These are phyloP conservation scores for Mythimna impura DNA, from an alignment of 2,888 invertebrate genomes.

Conservation along the genomic window DNA sequence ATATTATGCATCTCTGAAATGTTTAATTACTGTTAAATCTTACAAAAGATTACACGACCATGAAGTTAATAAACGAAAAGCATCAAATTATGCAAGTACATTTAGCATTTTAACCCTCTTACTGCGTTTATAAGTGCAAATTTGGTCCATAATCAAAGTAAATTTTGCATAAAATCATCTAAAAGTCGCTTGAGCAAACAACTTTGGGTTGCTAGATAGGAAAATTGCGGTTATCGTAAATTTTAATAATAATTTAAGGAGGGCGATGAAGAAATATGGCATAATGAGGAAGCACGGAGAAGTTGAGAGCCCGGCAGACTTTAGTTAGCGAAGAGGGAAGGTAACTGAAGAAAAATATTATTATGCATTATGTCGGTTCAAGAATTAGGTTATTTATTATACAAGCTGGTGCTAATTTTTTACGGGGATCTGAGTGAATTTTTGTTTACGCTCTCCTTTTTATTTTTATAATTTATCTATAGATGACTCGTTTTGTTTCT, in stretches of 20 bases:
- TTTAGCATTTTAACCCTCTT: conserved; percentile 50
- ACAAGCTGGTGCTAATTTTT: conserved; percentile 48
- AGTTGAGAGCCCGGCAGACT: conserved; percentile 54
- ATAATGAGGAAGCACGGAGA: conserved; percentile 63
- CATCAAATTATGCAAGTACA: conserved; percentile 45
- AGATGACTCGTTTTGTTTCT: neutral
- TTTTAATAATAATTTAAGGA: conserved; percentile 81
- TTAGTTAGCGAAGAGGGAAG: conserved; percentile 41
- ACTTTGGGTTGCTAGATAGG: conserved; percentile 68
- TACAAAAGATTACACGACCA: conserved; percentile 29
- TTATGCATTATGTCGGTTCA: conserved; percentile 56
- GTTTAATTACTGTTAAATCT: conserved; percentile 31
- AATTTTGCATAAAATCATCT: conserved; percentile 65
- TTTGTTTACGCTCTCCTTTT: conserved; percentile 24
- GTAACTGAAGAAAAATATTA: conserved; percentile 60
- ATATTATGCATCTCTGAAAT: neutral
- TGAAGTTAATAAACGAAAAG: conserved; percentile 39
- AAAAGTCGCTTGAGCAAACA: conserved; percentile 62
- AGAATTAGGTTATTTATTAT: conserved; percentile 59
- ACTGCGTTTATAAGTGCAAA: conserved; percentile 48
- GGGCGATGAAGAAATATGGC: conserved; percentile 76
- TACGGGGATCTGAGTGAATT: conserved; percentile 28
- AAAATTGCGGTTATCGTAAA: conserved; percentile 73
- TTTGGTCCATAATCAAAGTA: conserved; percentile 58
- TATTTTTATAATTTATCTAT: conserved; percentile 5